Evolutionary conservation across 2,888 invertebrate species (phyloP).

Genomic region (Mongoloraphidia duomilia): DNA sequence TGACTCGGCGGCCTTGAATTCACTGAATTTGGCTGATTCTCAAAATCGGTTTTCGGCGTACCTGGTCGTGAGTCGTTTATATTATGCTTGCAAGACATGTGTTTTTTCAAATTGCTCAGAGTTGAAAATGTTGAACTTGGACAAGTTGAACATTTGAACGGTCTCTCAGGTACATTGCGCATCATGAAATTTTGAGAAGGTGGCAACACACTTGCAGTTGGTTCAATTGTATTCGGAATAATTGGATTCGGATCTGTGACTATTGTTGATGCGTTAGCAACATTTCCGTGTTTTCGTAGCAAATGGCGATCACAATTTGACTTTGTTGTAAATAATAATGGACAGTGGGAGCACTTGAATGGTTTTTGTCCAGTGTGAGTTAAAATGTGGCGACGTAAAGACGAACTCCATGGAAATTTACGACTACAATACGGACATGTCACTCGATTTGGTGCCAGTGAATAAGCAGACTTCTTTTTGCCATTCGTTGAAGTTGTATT

Average conservation of each 20-base stretch:
- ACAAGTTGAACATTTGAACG: conserved; percentile 65
- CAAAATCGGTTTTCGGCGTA: conserved; percentile 17
- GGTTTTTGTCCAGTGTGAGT: conserved; percentile 96
- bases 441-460: conserved; percentile 85
- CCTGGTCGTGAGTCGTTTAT: conserved; percentile 31
- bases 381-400: conserved; percentile 81
- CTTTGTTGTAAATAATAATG: conserved; percentile 88
- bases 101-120: conserved; percentile 63
- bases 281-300: conserved; percentile 67
- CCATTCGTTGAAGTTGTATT: conserved; percentile 29
- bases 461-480: conserved; percentile 90
- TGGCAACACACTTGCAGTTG: conserved; percentile 18
- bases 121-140: conserved; percentile 74
- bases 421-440: conserved; percentile 86
- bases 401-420: conserved; percentile 94
- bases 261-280: conserved; percentile 20
- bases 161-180: conserved; percentile 60
- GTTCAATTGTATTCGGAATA: conserved; percentile 31
- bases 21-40: conserved; percentile 17
- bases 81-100: conserved; percentile 58
- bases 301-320: conserved; percentile 94
- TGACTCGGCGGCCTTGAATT: conserved; percentile 18
- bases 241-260: conserved; percentile 13
- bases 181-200: conserved; percentile 32
- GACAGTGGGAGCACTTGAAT: conserved; percentile 87